Evolutionary conservation across 1,140 invertebrate species (phyloP).

Genomic region (Ylistrum balloti): DNA sequence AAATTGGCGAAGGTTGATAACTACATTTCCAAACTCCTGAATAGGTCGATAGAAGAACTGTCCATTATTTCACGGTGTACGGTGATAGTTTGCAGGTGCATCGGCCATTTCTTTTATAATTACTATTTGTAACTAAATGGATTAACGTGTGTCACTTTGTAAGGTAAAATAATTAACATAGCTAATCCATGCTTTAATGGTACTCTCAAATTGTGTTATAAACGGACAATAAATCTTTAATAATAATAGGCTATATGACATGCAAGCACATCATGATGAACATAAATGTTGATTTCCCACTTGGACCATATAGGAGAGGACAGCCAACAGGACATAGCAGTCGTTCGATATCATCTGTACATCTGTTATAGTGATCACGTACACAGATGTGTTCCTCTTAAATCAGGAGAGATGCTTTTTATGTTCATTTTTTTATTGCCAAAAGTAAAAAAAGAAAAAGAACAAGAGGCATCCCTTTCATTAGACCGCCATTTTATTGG

Average conservation of each 20-base stretch:
- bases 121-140: no score
- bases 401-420: constrained; percentile 2
- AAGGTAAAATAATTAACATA: neutral
- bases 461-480: constrained; percentile 7
- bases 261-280: no score
- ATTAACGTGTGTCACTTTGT: neutral
- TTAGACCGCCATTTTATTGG: neutral
- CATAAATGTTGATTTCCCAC: neutral
- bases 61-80: no score
- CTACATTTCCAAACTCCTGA: neutral
- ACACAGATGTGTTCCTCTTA: neutral
- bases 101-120: no score
- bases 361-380: neutral
- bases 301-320: neutral
- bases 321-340: no score
- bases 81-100: no score
- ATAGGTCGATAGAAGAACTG: no score
- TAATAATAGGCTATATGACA: neutral
- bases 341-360: neutral
- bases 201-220: neutral
- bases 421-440: constrained; percentile 24
- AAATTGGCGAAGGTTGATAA: neutral
- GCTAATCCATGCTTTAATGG: neutral
- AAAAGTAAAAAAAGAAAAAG: constrained; percentile 12
- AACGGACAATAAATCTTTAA: neutral